Conservation (phyloP, 2,113 vertebrate species). For the Peromyscus leucopus region DNA sequence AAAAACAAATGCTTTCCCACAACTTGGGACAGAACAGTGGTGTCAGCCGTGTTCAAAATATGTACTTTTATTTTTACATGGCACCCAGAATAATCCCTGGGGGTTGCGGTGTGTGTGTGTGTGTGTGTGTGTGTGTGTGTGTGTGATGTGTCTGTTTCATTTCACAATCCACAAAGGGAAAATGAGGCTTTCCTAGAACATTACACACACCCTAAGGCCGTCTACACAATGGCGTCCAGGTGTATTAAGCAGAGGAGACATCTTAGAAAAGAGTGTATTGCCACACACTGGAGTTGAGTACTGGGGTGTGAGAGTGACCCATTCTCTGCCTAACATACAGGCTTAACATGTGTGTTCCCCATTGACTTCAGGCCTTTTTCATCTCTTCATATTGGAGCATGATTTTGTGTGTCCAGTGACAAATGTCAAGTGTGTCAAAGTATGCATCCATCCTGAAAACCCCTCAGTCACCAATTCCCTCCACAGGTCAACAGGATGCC, state of each 20-base stretch:
- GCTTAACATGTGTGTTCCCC: slow-evolving; percentile 54
- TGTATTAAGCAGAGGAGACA: neutral
- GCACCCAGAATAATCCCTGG: neutral
- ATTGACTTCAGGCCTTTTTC: slow-evolving; percentile 60
- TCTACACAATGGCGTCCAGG: neutral
- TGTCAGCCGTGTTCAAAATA: neutral
- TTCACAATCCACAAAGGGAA: neutral
- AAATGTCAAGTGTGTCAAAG: slow-evolving; percentile 66
- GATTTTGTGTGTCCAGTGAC: neutral
- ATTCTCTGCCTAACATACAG: slow-evolving; percentile 43
- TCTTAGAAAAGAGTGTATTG: slow-evolving; percentile 66
- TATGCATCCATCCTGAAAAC: slow-evolving; percentile 66
- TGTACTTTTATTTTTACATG: slow-evolving; percentile 38
- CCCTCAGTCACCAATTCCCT: neutral
- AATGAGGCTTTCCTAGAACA: slow-evolving; percentile 20
- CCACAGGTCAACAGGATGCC: slow-evolving; percentile 7
- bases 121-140: neutral
- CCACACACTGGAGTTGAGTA: slow-evolving; percentile 76
- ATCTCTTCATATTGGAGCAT: slow-evolving; percentile 62
- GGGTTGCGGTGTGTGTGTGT: neutral
- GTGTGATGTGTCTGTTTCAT: neutral
- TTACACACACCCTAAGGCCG: neutral
- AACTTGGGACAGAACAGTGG: neutral
- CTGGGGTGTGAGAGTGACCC: slow-evolving; percentile 44
- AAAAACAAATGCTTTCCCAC: neutral